Evolutionary conservation across 2,888 invertebrate genomes (phyloP).

Genomic region (Byasa hedistus): DNA sequence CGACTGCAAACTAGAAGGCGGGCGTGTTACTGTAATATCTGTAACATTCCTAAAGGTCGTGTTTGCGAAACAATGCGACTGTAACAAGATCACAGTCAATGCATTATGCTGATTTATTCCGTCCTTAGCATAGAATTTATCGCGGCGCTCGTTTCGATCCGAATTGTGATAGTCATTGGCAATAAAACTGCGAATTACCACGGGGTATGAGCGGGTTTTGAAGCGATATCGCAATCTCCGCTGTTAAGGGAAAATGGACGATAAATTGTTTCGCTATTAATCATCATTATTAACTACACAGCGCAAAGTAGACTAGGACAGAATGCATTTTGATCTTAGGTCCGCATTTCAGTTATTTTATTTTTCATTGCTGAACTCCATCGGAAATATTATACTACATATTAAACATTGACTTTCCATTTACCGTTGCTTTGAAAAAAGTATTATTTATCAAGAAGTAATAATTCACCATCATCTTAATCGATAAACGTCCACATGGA

Average conservation of each 20-base stretch:
- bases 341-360: too few species aligned
- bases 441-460: too few species aligned
- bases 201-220: neutral
- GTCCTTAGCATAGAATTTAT: constrained; percentile 35
- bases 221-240: neutral
- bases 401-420: too few species aligned
- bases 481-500: too few species aligned
- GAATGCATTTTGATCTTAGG: neutral
- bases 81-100: constrained; percentile 34
- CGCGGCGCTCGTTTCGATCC: constrained; percentile 19
- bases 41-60: constrained; percentile 34
- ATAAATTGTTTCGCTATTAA: neutral
- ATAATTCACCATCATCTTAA: too few species aligned
- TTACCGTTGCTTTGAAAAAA: too few species aligned
- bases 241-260: neutral
- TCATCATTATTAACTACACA: neutral
- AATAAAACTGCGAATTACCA: constrained; percentile 20
- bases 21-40: constrained; percentile 14
- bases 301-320: neutral
- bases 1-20: neutral
- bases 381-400: too few species aligned
- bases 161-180: constrained; percentile 23
- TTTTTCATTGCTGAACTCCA: too few species aligned
- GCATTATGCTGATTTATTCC: constrained; percentile 35
- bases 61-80: constrained; percentile 32